Evolutionary conservation across 1,140 invertebrate genomes (phyloP).

Genomic region (Drosophila neocordata): DNA sequence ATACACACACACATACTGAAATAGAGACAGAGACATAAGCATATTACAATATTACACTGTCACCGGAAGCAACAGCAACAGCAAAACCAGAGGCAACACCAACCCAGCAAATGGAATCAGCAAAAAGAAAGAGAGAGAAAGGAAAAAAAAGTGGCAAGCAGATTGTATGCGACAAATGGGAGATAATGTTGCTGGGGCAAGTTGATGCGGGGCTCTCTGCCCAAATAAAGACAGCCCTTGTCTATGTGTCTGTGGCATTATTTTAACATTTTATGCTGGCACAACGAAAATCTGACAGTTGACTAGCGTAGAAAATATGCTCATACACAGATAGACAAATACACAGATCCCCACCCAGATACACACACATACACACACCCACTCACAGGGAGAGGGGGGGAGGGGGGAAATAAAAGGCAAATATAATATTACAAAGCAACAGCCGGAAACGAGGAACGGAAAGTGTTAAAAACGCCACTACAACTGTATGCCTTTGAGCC

Average conservation of each 20-base stretch:
- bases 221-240: constrained; percentile 65
- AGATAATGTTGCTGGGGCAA: constrained; percentile 73
- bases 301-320: constrained; percentile 77
- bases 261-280: constrained; percentile 81
- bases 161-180: constrained; percentile 80
- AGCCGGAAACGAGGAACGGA: constrained; percentile 58
- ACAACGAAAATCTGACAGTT: constrained; percentile 81
- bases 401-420: constrained; percentile 31
- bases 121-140: constrained; percentile 3
- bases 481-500: constrained; percentile 17
- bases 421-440: constrained; percentile 70
- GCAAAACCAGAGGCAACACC: constrained; percentile 31
- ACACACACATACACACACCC: constrained; percentile 1
- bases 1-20: constrained; percentile 15
- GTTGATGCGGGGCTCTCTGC: constrained; percentile 23
- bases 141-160: constrained; percentile 58
- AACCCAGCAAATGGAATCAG: constrained; percentile 8
- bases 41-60: constrained; percentile 81
- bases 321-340: constrained; percentile 23
- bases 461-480: constrained; percentile 51
- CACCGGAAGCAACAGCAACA: constrained; percentile 69
- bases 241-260: constrained; percentile 66
- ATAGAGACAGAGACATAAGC: constrained; percentile 70
- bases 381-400: constrained; percentile 1
- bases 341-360: constrained; percentile 21